Percentiles rank a stretch among this genome's conserved stretches.
Evolutionary conservation across 2,113 vertebrate genomes (phyloP).

Genomic region (Emydura subglobosa): DNA sequence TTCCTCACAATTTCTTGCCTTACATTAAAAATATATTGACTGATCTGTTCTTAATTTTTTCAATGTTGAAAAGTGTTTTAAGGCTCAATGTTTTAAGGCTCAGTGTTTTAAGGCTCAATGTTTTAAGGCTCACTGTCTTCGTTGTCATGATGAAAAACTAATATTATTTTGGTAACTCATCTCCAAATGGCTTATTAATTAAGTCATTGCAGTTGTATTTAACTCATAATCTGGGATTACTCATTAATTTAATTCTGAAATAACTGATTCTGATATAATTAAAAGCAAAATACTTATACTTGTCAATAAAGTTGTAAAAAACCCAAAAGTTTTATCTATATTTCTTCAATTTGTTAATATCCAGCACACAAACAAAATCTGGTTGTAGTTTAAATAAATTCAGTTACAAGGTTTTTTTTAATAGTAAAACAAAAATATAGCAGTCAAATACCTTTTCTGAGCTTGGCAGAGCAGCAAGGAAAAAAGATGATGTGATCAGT

Average conservation of each 20-base stretch:
- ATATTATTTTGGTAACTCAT: background rate
- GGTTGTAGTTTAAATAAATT: constrained; percentile 25
- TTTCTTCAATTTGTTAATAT: constrained; percentile 4
- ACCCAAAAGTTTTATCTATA: background rate
- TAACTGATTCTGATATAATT: background rate
- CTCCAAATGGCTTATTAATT: background rate
- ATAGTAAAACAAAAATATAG: constrained; percentile 17
- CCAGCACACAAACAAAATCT: background rate
- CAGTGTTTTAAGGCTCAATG: background rate
- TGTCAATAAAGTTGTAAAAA: constrained; percentile 30
- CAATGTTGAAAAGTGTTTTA: background rate
- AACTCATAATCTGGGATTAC: background rate
- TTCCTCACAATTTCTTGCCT: background rate
- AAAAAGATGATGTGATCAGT: constrained; percentile 51
- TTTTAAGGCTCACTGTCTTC: background rate
- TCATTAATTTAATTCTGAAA: background rate
- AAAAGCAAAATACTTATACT: constrained; percentile 11
- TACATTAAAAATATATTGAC: background rate
- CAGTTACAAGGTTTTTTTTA: constrained; percentile 8
- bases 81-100: background rate
- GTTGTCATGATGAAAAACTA: background rate
- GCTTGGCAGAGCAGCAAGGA: constrained; percentile 17
- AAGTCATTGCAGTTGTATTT: background rate
- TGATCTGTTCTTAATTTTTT: background rate
- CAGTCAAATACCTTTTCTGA: constrained; percentile 40